Conservation (phyloP, 1,140 invertebrate genomes). For the Pseudachorutes palmiensis region DNA sequence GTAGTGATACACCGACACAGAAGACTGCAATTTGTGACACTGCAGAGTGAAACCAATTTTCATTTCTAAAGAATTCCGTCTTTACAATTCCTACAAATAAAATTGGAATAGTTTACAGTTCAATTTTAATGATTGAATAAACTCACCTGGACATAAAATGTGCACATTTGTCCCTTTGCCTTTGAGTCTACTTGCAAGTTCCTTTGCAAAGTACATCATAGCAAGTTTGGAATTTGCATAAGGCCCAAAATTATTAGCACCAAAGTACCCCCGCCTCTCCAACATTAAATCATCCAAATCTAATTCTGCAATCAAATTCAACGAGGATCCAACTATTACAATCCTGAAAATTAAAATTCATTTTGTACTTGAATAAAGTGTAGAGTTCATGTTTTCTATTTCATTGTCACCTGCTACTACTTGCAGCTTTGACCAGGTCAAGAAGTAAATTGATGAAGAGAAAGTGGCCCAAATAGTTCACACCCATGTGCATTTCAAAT, state of each 20-base stretch:
- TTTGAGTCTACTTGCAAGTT: conserved; percentile 39
- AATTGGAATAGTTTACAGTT: not conserved
- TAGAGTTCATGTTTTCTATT: too few relatives aligned
- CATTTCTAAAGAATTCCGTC: conserved; percentile 45
- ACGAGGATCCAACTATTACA: conserved; percentile 26
- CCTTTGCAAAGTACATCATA: conserved; percentile 40
- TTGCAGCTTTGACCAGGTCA: not conserved
- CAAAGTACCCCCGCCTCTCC: conserved; percentile 29
- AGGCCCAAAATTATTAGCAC: conserved; percentile 39
- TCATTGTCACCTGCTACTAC: conserved; percentile 51
- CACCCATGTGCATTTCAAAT: conserved; percentile 71
- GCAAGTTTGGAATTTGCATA: conserved; percentile 45
- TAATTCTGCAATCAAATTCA: conserved; percentile 44
- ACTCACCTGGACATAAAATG: conserved; percentile 46
- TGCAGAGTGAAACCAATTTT: conserved; percentile 27
- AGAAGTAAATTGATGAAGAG: conserved; percentile 56
- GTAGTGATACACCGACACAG: not conserved
- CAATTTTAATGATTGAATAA: not conserved
- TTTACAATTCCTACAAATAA: not conserved
- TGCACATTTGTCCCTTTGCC: conserved; percentile 44
- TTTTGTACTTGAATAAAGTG: too few relatives aligned
- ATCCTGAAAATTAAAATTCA: too few relatives aligned
- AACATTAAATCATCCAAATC: conserved; percentile 45
- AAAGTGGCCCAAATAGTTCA: conserved; percentile 77
- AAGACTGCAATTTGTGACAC: conserved; percentile 5